Conservation (phyloP, 2,113 vertebrate species). For the Heterotilapia buettikoferi region DNA sequence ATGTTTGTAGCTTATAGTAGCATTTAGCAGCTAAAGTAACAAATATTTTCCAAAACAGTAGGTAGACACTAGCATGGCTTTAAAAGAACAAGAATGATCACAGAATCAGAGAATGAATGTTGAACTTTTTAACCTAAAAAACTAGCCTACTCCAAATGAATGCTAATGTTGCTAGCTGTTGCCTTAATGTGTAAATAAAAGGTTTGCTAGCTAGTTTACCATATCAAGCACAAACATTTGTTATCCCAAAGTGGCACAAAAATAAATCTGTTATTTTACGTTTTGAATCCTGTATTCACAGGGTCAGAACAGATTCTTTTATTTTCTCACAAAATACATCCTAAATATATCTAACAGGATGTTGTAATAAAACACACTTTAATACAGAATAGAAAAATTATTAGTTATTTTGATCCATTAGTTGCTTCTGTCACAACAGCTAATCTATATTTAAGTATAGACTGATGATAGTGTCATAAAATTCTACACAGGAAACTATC, state of each 20-base stretch:
- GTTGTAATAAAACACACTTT: neutral
- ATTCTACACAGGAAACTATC: neutral
- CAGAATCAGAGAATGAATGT: rapidly evolving
- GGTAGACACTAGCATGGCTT: neutral
- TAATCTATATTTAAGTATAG: neutral
- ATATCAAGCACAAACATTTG: neutral
- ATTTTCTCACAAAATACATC: neutral
- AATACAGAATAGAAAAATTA: neutral
- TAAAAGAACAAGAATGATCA: neutral
- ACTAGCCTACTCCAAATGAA: neutral
- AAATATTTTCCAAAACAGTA: neutral
- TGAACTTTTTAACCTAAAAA: neutral
- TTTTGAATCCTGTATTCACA: neutral
- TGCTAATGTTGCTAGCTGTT: neutral
- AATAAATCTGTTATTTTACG: neutral
- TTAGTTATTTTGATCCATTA: neutral
- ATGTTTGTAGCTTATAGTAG: neutral
- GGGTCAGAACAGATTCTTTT: neutral
- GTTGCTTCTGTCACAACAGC: neutral
- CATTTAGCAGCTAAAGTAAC: neutral
- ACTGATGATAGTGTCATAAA: neutral
- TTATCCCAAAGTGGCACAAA: neutral
- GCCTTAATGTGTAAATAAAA: neutral
- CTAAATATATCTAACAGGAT: neutral
- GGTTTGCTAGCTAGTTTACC: neutral